Base-by-base conservation (phyloP, 2,888 invertebrate genomes). In the Parascotia fuliginaria region DNA sequence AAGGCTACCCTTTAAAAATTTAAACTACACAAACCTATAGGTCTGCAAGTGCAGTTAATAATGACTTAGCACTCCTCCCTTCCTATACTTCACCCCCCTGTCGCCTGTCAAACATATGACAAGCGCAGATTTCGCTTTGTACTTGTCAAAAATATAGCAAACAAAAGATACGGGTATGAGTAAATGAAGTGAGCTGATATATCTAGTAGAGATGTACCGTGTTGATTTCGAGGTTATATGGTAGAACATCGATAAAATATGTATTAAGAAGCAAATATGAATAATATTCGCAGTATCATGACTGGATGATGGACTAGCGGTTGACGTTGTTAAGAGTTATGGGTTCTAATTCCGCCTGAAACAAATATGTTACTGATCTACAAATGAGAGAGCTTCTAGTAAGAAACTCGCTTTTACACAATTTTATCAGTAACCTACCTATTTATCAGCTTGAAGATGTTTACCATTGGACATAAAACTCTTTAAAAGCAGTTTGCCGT, bases 61-160 rank as follows among this genome's bases (percentile, higher is more conserved):
- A 84, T 88, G 87, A 89, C 87, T 90, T 89, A 89, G 80, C 85
- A 73, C 83, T 85, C 82, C 74, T 55, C 68, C 68, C 53, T 43
- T 47, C 60, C 55, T 42, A 39, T 42, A 46, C 53, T 44, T 54
- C 60, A 27, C 52, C 68, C 57, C 70, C 73, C 68, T 56, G 73
- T 81, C 83, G 81, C 81, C 88, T 88, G 89, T 91, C 91, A 92
- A 91, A 91, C 90, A 82, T 88, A 88, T 87, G 90, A 90, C 90
- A 90, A 81, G 87, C 83, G 83, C 91, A 90, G 91, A 90, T 90
- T 85, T 79, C 81, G 89, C 91, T 92, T 91, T 92, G 89, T 91
- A 87, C 91, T 89, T 92, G 91, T 92, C 91, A 92, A 92, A 92
- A 92, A 92, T 92, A 91, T 89, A 87, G 85, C 89, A 91, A 91